phyloP scores from a whole-genome alignment of 2,888 invertebrate species.

The Drosophila tripunctata region DNA sequence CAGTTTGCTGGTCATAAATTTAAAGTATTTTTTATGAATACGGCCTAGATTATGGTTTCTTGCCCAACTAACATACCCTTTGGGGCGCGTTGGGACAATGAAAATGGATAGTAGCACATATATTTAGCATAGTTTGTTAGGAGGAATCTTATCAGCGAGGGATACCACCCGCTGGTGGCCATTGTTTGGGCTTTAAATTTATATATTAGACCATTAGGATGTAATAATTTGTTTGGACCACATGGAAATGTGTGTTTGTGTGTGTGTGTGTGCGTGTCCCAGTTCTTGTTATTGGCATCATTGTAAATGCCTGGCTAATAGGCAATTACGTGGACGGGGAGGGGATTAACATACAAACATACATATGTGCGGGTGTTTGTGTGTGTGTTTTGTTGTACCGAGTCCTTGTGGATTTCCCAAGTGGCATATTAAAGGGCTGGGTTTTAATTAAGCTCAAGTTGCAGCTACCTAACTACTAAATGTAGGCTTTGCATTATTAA shows the following conservation, averaged over 20 bases:
- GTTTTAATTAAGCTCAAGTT: constrained; percentile 65
- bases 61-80: neutral
- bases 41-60: constrained; percentile 23
- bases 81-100: constrained; percentile 9
- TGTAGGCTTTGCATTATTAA: constrained; percentile 68
- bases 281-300: constrained; percentile 70
- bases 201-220: constrained; percentile 79
- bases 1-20: constrained; percentile 61
- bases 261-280: constrained; percentile 24
- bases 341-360: neutral
- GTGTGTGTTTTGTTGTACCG: neutral
- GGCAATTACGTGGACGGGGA: constrained; percentile 44
- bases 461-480: constrained; percentile 36
- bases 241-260: constrained; percentile 41
- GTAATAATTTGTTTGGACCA: constrained; percentile 74
- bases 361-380: constrained; percentile 2
- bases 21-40: constrained; percentile 56
- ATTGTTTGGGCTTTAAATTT: constrained; percentile 63
- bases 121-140: constrained; percentile 46
- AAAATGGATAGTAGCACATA: constrained; percentile 37
- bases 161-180: constrained; percentile 12
- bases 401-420: constrained; percentile 30
- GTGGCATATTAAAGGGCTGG: constrained; percentile 62
- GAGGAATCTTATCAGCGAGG: constrained; percentile 58
- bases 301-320: constrained; percentile 67